Percentiles rank a stretch among this genome's conserved stretches.
Evolutionary conservation across 2,797 vertebrate genomes (phyloP).

Genomic region (Manis pentadactyla): DNA sequence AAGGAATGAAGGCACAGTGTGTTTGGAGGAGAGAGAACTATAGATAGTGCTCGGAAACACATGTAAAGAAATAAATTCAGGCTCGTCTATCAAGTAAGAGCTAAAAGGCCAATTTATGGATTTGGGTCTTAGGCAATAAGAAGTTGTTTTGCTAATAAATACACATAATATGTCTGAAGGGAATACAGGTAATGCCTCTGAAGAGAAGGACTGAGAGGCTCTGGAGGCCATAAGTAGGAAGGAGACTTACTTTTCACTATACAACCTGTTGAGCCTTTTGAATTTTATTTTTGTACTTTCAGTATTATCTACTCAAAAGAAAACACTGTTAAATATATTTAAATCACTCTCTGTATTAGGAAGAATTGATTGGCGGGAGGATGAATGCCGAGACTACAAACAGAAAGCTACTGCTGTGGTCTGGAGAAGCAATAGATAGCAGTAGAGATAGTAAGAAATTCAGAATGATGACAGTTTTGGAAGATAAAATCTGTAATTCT

Average conservation of each 20-base stretch:
- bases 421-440: not conserved
- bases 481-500: not conserved
- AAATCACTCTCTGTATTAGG: not conserved
- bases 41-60: not conserved
- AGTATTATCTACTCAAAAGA: not conserved
- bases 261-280: not conserved
- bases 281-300: not conserved
- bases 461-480: not conserved
- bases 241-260: not conserved
- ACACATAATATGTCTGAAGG: not conserved
- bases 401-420: not conserved
- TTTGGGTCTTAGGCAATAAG: not conserved
- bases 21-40: not conserved
- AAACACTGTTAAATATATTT: not conserved
- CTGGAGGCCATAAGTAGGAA: not conserved
- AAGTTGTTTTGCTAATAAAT: not conserved
- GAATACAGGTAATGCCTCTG: not conserved
- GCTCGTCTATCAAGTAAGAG: not conserved
- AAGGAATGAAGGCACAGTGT: not conserved
- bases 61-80: not conserved
- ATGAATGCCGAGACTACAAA: not conserved
- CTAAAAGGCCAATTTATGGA: not conserved
- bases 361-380: not conserved
- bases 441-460: not conserved
- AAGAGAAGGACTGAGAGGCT: not conserved